Conservation (phyloP, 2,888 invertebrate genomes). For the Macaria liturata region DNA sequence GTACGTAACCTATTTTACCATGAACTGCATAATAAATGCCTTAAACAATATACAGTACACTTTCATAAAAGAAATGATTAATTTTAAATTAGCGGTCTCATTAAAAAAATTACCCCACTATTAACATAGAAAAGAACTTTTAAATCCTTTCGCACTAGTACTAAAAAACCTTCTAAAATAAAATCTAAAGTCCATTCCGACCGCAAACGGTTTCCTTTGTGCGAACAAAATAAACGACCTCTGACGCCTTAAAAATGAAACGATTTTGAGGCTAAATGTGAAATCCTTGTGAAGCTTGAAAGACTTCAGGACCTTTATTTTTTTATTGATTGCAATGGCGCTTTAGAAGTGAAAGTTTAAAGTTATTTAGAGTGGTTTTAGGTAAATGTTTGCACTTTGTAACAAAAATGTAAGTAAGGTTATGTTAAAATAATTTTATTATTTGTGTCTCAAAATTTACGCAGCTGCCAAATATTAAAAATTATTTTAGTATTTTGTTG, state of each 20-base stretch:
- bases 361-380: not conserved
- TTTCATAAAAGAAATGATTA: too few relatives aligned
- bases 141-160: slow-evolving; percentile 1
- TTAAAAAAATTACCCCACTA: too few relatives aligned
- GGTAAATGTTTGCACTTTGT: too few relatives aligned
- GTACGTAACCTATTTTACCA: too few relatives aligned
- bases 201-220: slow-evolving; percentile 28
- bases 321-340: slow-evolving; percentile 8
- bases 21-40: too few relatives aligned
- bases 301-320: slow-evolving; percentile 14
- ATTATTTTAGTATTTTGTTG: too few relatives aligned
- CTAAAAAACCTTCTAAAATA: slow-evolving; percentile 14
- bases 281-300: slow-evolving; percentile 9
- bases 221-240: slow-evolving; percentile 24
- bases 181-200: slow-evolving; percentile 11
- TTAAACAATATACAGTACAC: too few relatives aligned
- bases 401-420: too few relatives aligned
- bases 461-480: too few relatives aligned
- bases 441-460: too few relatives aligned
- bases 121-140: not conserved
- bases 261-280: slow-evolving; percentile 16
- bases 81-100: too few relatives aligned
- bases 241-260: slow-evolving; percentile 30
- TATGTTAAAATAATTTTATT: too few relatives aligned
- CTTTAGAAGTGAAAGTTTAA: not conserved